Percentiles rank a stretch among this genome's conserved stretches.
Evolutionary conservation across 2,113 vertebrate genomes (phyloP).

Genomic region (Heptranchias perlo): DNA sequence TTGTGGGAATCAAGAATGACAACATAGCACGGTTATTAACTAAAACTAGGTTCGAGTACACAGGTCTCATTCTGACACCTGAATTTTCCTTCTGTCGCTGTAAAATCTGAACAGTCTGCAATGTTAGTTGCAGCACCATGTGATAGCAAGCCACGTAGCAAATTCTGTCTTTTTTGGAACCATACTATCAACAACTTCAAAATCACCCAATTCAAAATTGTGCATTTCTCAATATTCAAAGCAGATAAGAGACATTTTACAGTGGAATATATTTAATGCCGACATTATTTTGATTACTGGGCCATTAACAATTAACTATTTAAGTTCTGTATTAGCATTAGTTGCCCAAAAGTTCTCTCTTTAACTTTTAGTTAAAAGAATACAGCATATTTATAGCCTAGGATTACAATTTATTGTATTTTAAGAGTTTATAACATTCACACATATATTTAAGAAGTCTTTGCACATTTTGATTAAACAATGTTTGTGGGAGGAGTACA

Average conservation of each 20-base stretch:
- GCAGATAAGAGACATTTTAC: not conserved
- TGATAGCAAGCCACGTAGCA: not conserved
- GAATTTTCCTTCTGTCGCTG: not conserved
- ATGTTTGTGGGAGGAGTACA: not conserved
- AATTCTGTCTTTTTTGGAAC: not conserved
- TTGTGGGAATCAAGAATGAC: conserved; percentile 4
- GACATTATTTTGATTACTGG: not conserved
- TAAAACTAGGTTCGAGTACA: not conserved
- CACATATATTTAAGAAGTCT: not conserved
- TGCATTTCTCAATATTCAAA: not conserved
- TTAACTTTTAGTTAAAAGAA: not conserved
- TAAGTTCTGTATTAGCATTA: not conserved
- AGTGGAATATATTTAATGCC: not conserved
- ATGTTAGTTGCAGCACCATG: not conserved
- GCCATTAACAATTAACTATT: not conserved
- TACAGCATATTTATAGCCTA: not conserved
- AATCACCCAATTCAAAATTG: not conserved
- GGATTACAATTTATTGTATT: not conserved
- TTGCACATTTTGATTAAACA: not conserved
- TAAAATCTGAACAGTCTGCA: conserved; percentile 8
- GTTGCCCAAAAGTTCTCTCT: not conserved
- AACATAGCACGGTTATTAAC: conserved; percentile 10
- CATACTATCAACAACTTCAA: not conserved
- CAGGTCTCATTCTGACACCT: not conserved
- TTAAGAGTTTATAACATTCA: not conserved